A percentile compares a stretch with the other conserved stretches of the same genome.
Conservation (phyloP, 1,140 invertebrate genomes). For the Papilio helenus region DNA sequence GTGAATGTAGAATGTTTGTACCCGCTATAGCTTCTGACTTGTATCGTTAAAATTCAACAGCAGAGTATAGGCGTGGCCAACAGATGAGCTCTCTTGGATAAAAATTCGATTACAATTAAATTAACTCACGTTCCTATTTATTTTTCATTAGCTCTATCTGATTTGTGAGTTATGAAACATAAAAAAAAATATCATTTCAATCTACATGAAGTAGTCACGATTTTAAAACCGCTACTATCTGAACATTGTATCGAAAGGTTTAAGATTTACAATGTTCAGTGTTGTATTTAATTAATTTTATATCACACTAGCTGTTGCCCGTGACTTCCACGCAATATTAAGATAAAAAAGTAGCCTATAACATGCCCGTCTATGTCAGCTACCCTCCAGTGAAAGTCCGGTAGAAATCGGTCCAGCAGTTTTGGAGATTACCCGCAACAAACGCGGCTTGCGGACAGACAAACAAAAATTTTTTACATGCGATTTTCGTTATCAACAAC, state of each 20-base stretch:
- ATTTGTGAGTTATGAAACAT: constrained; percentile 45
- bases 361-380: too few relatives aligned
- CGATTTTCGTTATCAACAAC: too few relatives aligned
- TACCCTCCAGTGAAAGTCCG: too few relatives aligned
- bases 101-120: constrained; percentile 81
- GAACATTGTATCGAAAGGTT: not conserved
- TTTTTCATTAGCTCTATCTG: constrained; percentile 72
- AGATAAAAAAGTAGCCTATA: too few relatives aligned
- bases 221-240: not conserved
- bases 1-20: too few relatives aligned
- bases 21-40: constrained; percentile 50
- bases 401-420: too few relatives aligned
- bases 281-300: not conserved
- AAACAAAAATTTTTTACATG: too few relatives aligned
- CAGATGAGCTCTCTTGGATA: constrained; percentile 73
- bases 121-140: constrained; percentile 73
- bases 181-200: constrained; percentile 33
- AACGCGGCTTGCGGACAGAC: too few relatives aligned
- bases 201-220: constrained; percentile 35
- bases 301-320: not conserved
- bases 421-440: too few relatives aligned
- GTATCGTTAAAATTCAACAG: constrained; percentile 45
- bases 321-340: too few relatives aligned
- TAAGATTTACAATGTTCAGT: not conserved
- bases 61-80: constrained; percentile 65